Evolutionary conservation across 2,797 vertebrate genomes (phyloP), one percentile per base, ranked within the genome.

Genomic region (Eleutherodactylus coqui): DNA sequence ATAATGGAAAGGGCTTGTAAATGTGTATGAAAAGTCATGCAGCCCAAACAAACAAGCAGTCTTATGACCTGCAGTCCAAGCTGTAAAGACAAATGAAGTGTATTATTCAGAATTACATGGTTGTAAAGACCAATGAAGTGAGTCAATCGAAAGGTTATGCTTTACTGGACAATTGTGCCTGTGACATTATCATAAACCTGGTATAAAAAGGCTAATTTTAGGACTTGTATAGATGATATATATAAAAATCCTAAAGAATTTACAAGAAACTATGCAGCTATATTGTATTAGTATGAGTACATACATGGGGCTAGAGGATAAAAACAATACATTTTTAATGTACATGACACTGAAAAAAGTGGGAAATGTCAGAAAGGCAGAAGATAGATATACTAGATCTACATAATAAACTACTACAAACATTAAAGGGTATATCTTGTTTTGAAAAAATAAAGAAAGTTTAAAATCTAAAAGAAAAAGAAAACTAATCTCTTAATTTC

Each of bases 61-160:
- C 49, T 60, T 60, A 73, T 83, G 69, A 73, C n/a, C 49, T 43
- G 2, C 49, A 24, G 34, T 38, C 5, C 13, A 36, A 45, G 81
- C 69, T 47, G 38, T 83, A 73, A 83, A 83, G 81, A 27, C 81
- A 73, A 83, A 83, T 73, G 81, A 73, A 58, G 69, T 73, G 69
- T 53, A 83, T 82, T 36, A 73, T 82, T 73, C 36, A 27, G 24
- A 55, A 45, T 55, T 17, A 60, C 67, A 16, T 75, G 81, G 69
- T 43, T 75, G 69, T 84, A 77, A 67, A 76, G 45, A 32, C 55
- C 73, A 77, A 78, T 67, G 53, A 43, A 38, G 45, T 62, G 58
- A 29, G 51, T 19, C 41, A 34, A 60, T 34, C 69, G 67, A 83
- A 21, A 34, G 70, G 16, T 36, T 38, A 13, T 77, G 64, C 32